Evolutionary conservation across 2,113 vertebrate species (phyloP), one percentile per base, ranked within the genome.

Genomic region (Centrocercus urophasianus): DNA sequence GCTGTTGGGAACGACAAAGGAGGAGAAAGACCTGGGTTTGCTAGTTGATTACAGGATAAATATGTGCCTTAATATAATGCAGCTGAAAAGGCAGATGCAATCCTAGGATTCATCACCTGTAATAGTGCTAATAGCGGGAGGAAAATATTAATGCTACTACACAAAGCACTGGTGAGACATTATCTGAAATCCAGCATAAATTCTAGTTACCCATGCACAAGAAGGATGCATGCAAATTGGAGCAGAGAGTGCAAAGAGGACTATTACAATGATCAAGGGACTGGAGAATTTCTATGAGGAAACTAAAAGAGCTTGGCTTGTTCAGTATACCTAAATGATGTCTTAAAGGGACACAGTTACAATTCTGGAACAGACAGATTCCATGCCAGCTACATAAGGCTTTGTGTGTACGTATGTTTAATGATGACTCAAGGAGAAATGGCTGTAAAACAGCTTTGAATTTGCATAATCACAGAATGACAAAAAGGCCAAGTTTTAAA

Each of bases 21-120:
- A 95, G 32, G 81, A 96, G 93, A 96, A 96, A 94, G 94, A 92
- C 91, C 89, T 79, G 81, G 45, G 93, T 92, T 93, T 95, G 77
- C 96, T 95, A 92, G 91, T 96, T 94, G 95, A 96, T 96, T 96
- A 96, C 95, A 95, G 96, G 91, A 96, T 96, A 96, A 96, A 94
- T 96, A 96, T 93, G 83, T 95, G 94, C 96, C 84, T 54, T 95
- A 95, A 93, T 96, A 92, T 92, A 94, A 96, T 86, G 88, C 95
- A 96, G 94, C 92, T 90, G 95, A 95, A 96, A 96, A 94, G 94
- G 86, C 91, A 95, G 95, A 95, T 87, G 91, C 95, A 94, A 95
- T 96, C 91, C 95, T 92, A 40, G 81, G 81, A 96, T 94, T 95
- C 96, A 93, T 94, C 93, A 92, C 92, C 78, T 73, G 84, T 95